Evolutionary conservation across 2,113 vertebrate species (phyloP).

Genomic region (Prolemur simus): DNA sequence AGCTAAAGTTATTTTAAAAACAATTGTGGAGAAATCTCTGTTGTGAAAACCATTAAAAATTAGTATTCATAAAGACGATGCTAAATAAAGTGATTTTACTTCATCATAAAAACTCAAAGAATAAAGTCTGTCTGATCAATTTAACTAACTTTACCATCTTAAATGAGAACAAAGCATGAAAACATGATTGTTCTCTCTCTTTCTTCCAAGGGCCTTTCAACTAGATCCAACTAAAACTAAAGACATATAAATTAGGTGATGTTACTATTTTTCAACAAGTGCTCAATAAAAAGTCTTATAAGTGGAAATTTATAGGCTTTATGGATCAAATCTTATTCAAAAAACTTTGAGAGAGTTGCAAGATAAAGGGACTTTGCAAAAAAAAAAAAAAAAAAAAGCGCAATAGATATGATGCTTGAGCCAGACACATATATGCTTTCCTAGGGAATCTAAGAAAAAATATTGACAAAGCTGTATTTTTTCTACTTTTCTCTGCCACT

Average conservation of each 20-base stretch:
- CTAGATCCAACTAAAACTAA: neutral
- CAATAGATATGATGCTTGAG: neutral
- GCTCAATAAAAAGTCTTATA: neutral
- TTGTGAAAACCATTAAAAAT: neutral
- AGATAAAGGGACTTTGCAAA: neutral
- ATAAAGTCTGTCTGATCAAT: neutral
- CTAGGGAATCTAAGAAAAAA: neutral
- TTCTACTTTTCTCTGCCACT: neutral
- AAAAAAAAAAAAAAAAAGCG: neutral
- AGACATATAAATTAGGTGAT: neutral
- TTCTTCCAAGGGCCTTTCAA: conserved; percentile 10
- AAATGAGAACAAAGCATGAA: conserved; percentile 9
- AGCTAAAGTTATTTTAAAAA: neutral
- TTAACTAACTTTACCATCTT: neutral
- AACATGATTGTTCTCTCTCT: neutral
- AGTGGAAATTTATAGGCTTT: neutral
- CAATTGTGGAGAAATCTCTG: neutral
- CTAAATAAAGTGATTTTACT: neutral
- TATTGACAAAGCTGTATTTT: neutral
- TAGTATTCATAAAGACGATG: neutral
- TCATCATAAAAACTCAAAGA: conserved; percentile 33
- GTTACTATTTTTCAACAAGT: neutral
- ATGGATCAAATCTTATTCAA: neutral
- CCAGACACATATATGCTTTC: neutral
- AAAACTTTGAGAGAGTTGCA: neutral